These are phyloP conservation scores for Morpho helenor DNA, from an alignment of 2,888 invertebrate species.

Conservation along the genomic window DNA sequence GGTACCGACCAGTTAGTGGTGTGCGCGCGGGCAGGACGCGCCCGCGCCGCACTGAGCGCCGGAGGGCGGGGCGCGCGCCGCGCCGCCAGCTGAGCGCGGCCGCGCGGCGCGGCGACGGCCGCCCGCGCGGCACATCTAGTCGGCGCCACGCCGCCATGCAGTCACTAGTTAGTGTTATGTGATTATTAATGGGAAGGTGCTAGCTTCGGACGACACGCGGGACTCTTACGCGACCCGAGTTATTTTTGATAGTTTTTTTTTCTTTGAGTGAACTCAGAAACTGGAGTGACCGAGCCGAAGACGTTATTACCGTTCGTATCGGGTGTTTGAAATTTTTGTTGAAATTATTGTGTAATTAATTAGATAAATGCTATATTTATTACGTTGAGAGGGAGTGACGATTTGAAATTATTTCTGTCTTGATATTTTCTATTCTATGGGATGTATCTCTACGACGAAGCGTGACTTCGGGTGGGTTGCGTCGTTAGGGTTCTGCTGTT, in stretches of 20 bases:
- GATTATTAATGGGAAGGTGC: conserved; percentile 77
- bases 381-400: conserved; percentile 70
- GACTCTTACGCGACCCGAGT: conserved; percentile 75
- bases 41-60: conserved; percentile 73
- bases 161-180: conserved; percentile 77
- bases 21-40: conserved; percentile 70
- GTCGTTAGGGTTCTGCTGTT: conserved; percentile 40
- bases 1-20: conserved; percentile 83
- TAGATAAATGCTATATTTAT: conserved; percentile 76
- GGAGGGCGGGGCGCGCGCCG: conserved; percentile 58
- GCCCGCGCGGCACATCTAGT: conserved; percentile 47
- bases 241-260: conserved; percentile 79
- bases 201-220: conserved; percentile 78
- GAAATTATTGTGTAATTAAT: conserved; percentile 78
- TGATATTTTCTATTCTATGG: conserved; percentile 70
- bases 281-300: conserved; percentile 73
- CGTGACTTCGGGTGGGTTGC: conserved; percentile 55
- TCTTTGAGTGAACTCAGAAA: conserved; percentile 75
- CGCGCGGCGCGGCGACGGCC: conserved; percentile 44
- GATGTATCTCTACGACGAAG: conserved; percentile 60
- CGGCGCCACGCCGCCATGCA: conserved; percentile 59
- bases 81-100: conserved; percentile 46
- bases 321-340: conserved; percentile 77
- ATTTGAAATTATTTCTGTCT: conserved; percentile 77
- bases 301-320: conserved; percentile 66